Percentiles rank a stretch among this genome's conserved stretches.
Evolutionary conservation across 1,140 invertebrate genomes (phyloP).

Genomic region (Penaeus vannamei): DNA sequence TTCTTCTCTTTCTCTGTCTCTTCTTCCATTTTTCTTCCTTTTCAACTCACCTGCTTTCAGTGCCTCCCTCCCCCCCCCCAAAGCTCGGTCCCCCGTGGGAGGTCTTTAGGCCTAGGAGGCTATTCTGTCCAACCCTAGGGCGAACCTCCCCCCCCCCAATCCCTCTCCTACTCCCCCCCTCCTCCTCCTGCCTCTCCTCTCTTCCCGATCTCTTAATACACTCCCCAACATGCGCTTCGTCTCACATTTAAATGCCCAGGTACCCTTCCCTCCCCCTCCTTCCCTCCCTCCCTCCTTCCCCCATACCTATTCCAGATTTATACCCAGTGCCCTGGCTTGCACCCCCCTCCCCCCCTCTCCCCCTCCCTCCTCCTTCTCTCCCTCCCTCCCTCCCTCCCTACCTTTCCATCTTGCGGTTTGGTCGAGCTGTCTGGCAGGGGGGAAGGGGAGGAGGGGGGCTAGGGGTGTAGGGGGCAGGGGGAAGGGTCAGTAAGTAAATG

Average conservation of each 20-base stretch:
- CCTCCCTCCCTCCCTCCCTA: background rate
- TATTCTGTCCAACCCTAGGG: too few relatives aligned
- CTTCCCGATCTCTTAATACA: background rate
- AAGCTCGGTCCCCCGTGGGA: too few relatives aligned
- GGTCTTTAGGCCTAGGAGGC: too few relatives aligned
- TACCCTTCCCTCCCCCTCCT: background rate
- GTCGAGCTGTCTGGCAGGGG: too few relatives aligned
- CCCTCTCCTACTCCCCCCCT: background rate
- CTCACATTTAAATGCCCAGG: background rate
- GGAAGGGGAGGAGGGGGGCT: too few relatives aligned
- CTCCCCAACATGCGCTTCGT: too few relatives aligned
- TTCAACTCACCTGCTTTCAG: background rate
- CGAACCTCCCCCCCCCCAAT: too few relatives aligned
- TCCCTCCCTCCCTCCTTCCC: background rate
- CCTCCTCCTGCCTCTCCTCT: background rate
- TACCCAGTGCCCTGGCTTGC: background rate
- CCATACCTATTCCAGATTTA: background rate
- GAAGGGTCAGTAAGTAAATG: too few relatives aligned
- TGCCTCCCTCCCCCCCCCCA: background rate
- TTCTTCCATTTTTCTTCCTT: background rate
- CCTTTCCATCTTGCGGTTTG: too few relatives aligned
- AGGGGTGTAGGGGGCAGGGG: too few relatives aligned
- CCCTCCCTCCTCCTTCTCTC: background rate
- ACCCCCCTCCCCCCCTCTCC: background rate
- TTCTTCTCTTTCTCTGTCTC: background rate